phyloP scores from a whole-genome alignment of 2,797 vertebrate genomes.

The Hippopotamyrus pictus region DNA sequence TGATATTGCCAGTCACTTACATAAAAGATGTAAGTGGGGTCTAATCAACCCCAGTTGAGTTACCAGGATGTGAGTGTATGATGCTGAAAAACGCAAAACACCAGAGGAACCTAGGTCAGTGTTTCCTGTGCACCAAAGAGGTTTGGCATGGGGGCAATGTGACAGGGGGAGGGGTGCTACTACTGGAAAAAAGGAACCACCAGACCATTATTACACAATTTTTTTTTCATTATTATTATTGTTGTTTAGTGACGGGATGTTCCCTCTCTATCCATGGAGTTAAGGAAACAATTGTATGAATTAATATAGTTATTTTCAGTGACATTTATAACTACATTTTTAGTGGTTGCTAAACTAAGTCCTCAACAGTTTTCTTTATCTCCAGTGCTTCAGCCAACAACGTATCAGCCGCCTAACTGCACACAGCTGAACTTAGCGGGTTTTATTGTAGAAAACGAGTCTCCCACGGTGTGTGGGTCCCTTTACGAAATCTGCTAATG shows the following conservation, averaged over 20 bases:
- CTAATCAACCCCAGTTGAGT: neutral
- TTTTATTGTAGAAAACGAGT: neutral
- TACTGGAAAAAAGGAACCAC: neutral
- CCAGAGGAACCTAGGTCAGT: neutral
- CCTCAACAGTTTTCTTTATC: neutral
- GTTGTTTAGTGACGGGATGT: neutral
- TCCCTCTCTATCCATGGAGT: neutral
- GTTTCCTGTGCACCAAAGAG: neutral
- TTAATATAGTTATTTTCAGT: neutral
- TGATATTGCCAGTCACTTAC: neutral
- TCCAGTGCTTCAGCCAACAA: neutral
- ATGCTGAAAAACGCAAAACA: neutral
- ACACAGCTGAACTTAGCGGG: neutral
- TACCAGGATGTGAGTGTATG: neutral
- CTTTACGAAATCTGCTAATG: neutral
- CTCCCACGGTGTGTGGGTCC: neutral
- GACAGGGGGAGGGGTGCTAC: neutral
- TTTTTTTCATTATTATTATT: neutral
- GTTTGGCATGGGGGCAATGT: neutral
- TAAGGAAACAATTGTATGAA: neutral
- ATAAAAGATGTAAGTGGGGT: neutral
- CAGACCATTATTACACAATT: neutral
- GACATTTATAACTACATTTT: neutral
- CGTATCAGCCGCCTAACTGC: neutral
- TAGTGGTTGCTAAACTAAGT: neutral